Base-by-base conservation (phyloP, 2,888 invertebrate species). In the Onthophagus sagittarius region DNA sequence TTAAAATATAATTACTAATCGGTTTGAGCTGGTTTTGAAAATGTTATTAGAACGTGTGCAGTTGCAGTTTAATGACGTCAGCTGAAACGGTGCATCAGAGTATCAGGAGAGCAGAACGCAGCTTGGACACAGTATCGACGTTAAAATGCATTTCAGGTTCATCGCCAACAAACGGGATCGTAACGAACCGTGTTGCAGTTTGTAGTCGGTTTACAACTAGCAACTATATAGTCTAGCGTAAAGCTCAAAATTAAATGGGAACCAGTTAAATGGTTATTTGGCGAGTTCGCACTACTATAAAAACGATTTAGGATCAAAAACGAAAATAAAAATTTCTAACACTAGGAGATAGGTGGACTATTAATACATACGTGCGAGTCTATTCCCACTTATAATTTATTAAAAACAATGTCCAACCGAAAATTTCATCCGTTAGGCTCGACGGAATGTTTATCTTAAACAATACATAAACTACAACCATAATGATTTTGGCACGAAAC, bases 41-140 rank as follows among this genome's bases (percentile, higher is more conserved):
- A 11, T 53, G 1, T 53, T 7, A 53, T 11, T 33, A 7, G 9
- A 7, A 9, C 39, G 2, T 53, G 39, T 53, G 39, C 39, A 53
- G 39, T 53, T 53, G 39, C 39, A 53, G 39, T 53, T 70, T 77
- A 39, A 73, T 81, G 81, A 82, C 82, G 82, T 82, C 78, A 79
- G 77, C 72, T 77, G 78, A 79, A 79, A 78, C 76, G 80, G 77
- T 82, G 82, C 82, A 82, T 80, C 77, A 78, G 75, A 76, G 75
- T 81, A 82, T 74, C 81, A 82, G 82, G 82, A 81, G 78, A 79
- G 76, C 81, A 82, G 82, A 79, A 82, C 77, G 79, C 77, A 77
- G 75, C 76, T 77, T 53, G 39, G 39, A 53, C 39, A 53, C 39
- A 53, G 11, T 53, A 53, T 53, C 39, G 39, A 53, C 39, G 39